Evolutionary conservation across 2,797 vertebrate genomes (phyloP).

Genomic region (Poliocrania exsul): DNA sequence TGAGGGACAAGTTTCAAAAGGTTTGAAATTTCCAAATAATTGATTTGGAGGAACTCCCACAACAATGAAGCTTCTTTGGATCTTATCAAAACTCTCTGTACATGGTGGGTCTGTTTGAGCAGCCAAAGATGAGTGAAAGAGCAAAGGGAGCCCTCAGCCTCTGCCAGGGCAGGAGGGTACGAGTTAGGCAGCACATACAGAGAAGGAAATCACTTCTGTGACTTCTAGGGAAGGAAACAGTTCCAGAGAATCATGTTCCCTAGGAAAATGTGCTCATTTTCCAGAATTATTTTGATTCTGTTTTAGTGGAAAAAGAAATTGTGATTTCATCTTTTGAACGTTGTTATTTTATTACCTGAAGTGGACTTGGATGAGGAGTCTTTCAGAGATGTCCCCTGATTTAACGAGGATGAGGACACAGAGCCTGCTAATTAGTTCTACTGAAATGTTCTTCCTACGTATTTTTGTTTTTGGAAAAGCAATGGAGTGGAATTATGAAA

Average conservation of each 20-base stretch:
- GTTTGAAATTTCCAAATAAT: conserved; percentile 45
- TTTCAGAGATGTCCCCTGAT: conserved; percentile 13
- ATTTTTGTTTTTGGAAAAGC: conserved; percentile 63
- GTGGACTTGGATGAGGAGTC: background rate
- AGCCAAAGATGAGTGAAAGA: background rate
- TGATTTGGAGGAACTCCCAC: conserved; percentile 46
- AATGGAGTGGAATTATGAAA: conserved; percentile 45
- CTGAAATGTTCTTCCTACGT: conserved; percentile 58
- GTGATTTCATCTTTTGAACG: background rate
- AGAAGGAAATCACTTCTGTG: background rate
- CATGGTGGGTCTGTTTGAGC: background rate
- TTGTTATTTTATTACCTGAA: conserved; percentile 11
- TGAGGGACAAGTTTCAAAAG: conserved; percentile 36
- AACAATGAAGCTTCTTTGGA: background rate
- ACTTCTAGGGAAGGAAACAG: background rate
- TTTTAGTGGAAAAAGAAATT: background rate
- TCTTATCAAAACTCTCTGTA: background rate
- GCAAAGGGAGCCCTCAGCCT: background rate
- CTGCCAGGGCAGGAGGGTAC: background rate
- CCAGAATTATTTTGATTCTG: background rate
- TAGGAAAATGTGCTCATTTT: background rate
- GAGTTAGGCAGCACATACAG: background rate
- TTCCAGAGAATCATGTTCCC: background rate
- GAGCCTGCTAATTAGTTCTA: conserved; percentile 47
- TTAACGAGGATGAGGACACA: conserved; percentile 30